Evolutionary conservation across 2,113 vertebrate species (phyloP).

Genomic region (Burhinus oedicnemus): DNA sequence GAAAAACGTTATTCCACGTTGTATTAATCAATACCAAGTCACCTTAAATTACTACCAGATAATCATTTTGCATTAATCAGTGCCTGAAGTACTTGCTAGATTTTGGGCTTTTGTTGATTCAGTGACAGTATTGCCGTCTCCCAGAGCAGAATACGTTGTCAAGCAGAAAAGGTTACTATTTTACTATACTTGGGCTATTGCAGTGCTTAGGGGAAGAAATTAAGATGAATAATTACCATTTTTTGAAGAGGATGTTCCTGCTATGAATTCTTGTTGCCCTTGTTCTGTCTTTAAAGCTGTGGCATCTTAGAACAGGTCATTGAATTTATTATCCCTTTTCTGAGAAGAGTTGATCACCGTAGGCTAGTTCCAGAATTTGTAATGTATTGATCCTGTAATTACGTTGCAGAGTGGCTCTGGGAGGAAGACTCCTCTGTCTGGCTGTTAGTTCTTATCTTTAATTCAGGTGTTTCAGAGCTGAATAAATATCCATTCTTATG

Average conservation of each 20-base stretch:
- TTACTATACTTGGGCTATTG: not conserved
- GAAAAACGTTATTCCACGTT: constrained; percentile 25
- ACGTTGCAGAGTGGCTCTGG: not conserved
- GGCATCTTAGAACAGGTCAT: not conserved
- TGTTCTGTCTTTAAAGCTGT: constrained; percentile 33
- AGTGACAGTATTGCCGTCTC: not conserved
- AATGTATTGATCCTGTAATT: constrained; percentile 42
- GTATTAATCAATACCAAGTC: constrained; percentile 10
- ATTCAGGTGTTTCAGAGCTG: not conserved
- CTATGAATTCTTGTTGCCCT: constrained; percentile 17
- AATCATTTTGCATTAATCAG: constrained; percentile 21
- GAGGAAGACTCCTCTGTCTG: not conserved
- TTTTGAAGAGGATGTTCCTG: constrained; percentile 13
- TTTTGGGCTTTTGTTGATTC: constrained; percentile 5
- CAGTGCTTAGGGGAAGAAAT: constrained; percentile 24
- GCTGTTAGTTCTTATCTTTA: constrained; percentile 9
- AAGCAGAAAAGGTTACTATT: not conserved
- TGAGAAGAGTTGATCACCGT: constrained; percentile 17
- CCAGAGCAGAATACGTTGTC: not conserved
- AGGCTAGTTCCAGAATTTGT: constrained; percentile 12
- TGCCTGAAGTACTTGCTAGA: not conserved
- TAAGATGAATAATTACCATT: constrained; percentile 1
- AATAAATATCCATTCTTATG: not conserved
- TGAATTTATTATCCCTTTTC: constrained; percentile 29
- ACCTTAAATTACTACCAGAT: constrained; percentile 19